Evolutionary conservation across 2,113 vertebrate species (phyloP).

Genomic region (Tetrax tetrax): DNA sequence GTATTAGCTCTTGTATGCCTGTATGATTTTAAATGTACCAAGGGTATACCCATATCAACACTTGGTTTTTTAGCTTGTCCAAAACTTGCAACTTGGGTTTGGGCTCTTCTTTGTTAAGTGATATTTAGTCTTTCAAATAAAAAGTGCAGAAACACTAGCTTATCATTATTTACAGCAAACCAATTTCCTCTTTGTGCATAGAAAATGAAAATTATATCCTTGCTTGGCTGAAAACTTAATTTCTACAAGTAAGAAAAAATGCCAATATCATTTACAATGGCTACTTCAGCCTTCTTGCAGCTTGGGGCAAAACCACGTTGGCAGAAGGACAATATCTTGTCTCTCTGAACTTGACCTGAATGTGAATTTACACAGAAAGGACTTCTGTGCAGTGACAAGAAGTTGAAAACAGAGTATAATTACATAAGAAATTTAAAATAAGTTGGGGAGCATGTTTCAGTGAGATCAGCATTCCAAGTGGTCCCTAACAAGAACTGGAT

Average conservation of each 20-base stretch:
- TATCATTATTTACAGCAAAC: neutral
- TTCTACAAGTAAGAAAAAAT: neutral
- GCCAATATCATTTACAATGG: neutral
- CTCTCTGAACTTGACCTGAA: neutral
- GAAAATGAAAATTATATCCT: neutral
- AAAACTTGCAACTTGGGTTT: neutral
- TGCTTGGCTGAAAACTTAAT: neutral
- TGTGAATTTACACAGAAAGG: neutral
- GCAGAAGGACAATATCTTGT: neutral
- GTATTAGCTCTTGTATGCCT: neutral
- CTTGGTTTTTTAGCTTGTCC: neutral
- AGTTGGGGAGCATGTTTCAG: neutral
- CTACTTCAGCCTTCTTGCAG: neutral
- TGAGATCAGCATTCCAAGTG: conserved; percentile 2
- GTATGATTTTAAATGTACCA: neutral
- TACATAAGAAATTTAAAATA: neutral
- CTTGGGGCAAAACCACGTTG: neutral
- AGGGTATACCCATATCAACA: neutral
- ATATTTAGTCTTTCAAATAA: neutral
- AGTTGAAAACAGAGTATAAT: neutral
- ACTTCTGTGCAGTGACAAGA: conserved; percentile 2
- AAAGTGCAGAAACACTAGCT: neutral
- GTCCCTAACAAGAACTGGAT: neutral
- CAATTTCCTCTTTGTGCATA: neutral
- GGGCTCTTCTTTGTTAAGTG: neutral